phyloP scores from a whole-genome alignment of 1,140 invertebrate genomes.

The Tribolium madens region DNA sequence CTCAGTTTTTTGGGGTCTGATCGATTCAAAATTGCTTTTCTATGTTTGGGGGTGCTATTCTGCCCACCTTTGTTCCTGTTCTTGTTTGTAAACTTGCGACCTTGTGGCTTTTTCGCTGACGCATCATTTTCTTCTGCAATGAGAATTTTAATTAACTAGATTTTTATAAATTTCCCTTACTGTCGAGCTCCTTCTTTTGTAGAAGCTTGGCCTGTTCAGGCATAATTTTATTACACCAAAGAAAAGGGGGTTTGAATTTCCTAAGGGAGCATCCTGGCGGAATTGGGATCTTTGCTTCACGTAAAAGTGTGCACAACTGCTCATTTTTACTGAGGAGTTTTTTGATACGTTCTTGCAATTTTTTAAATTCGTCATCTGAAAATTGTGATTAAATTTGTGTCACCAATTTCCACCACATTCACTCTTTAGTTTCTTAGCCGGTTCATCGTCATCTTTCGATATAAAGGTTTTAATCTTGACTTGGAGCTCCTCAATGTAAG shows the following conservation, averaged over 20 bases:
- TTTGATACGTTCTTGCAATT: conserved; percentile 65
- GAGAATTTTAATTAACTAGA: too few relatives aligned
- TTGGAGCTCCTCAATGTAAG: conserved; percentile 67
- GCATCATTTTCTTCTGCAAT: conserved; percentile 45
- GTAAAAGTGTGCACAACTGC: conserved; percentile 65
- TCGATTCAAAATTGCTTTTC: conserved; percentile 44
- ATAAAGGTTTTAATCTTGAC: conserved; percentile 64
- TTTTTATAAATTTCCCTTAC: conserved; percentile 52
- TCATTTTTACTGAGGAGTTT: conserved; percentile 66
- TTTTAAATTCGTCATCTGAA: conserved; percentile 62
- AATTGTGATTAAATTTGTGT: background rate
- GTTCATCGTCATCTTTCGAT: conserved; percentile 44
- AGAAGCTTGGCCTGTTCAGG: conserved; percentile 57
- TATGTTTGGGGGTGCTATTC: conserved; percentile 40
- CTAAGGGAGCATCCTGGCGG: conserved; percentile 61
- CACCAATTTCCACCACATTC: background rate
- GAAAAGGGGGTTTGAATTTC: conserved; percentile 50
- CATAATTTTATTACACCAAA: conserved; percentile 59
- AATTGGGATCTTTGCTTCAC: conserved; percentile 65
- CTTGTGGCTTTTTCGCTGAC: background rate
- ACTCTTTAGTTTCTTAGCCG: conserved; percentile 4
- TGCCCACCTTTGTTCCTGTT: conserved; percentile 18
- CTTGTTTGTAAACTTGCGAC: conserved; percentile 19
- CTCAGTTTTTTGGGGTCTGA: conserved; percentile 3
- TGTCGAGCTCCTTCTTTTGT: conserved; percentile 57